Base-by-base conservation (phyloP, 2,113 vertebrate genomes). In the Pimephales promelas region DNA sequence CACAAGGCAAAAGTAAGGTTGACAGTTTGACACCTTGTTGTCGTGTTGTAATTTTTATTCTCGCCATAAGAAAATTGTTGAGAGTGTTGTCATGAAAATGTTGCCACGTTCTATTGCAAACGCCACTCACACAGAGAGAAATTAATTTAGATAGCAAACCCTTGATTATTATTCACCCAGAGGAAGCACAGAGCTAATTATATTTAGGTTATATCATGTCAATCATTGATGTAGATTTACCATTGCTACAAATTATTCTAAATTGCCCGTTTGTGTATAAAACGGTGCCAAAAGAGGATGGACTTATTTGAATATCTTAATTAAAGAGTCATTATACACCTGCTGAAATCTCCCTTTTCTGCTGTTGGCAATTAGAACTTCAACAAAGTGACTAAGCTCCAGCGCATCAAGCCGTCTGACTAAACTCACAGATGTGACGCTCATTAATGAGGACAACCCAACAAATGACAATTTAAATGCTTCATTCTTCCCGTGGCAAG, bases 251-350 rank as follows among this genome's bases (percentile, higher is more conserved):
- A 54, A 74, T 76, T 10, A 84, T 61, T 20, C 34, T 14, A 56
- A 81, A 85, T 77, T 22, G 61, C 68, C 54, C 5, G 79, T 59
- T 84, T 57, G 52, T 70, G 47, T 84, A 64, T 28, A 57, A 73
- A 52, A 31, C 31, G 14, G 18, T 49, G 79, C 83, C 76, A 82
- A 71, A 81, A 84, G 49, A 78, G 26, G 59, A 84, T 52, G 82
- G 24, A 70, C n/a, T n/a, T 52, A 66, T 52, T 52, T 77, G 31
- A 59, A 76, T 36, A 47, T 71, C 66, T 82, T 82, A 81, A 83
- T 87, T 81, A 80, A 61, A 84, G 61, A 83, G 80, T 71, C 62
- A 57, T 81, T 88, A 61, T 76, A 84, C 83, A 56, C 72, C 81
- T 79, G 66, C 54, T 83, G 73, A 66, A 62, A 87, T 74, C 78